These are phyloP conservation scores for Gyrodactylus salaris DNA, from an alignment of 1,140 invertebrate species.

Conservation along the genomic window DNA sequence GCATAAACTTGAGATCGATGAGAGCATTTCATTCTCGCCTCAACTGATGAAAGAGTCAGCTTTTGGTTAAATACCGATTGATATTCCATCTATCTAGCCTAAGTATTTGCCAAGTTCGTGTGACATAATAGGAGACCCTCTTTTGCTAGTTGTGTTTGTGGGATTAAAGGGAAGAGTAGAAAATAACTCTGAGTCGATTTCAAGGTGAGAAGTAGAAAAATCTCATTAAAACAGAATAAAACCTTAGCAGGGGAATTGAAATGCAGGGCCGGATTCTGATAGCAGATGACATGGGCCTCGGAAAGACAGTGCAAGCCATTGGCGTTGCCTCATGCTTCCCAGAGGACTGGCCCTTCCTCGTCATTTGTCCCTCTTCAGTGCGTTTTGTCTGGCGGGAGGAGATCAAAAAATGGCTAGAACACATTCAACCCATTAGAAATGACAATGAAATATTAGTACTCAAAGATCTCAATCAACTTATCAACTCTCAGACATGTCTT, in stretches of 20 bases:
- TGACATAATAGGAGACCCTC: too few relatives aligned
- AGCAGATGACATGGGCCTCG: conserved; percentile 94
- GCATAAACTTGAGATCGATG: too few relatives aligned
- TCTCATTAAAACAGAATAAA: too few relatives aligned
- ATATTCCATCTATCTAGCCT: too few relatives aligned
- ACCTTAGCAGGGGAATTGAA: neutral
- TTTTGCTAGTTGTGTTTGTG: too few relatives aligned
- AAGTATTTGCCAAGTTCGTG: too few relatives aligned
- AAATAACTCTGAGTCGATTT: too few relatives aligned
- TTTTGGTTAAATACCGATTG: too few relatives aligned
- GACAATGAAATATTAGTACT: neutral
- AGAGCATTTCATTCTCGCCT: too few relatives aligned
- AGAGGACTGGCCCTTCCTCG: conserved; percentile 55
- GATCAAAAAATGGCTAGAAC: conserved; percentile 6
- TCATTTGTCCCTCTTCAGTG: conserved; percentile 26
- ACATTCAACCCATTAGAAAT: neutral
- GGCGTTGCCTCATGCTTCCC: conserved; percentile 53
- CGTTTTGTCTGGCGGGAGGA: conserved; percentile 21
- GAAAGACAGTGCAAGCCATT: conserved; percentile 76
- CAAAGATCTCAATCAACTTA: neutral
- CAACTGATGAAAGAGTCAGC: too few relatives aligned
- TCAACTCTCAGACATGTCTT: neutral
- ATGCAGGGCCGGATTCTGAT: conserved; percentile 21
- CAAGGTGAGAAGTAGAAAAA: too few relatives aligned
- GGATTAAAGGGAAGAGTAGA: too few relatives aligned